Evolutionary conservation across 2,113 vertebrate species (phyloP), one percentile per base, ranked within the genome.

Genomic region (Calonectris borealis): DNA sequence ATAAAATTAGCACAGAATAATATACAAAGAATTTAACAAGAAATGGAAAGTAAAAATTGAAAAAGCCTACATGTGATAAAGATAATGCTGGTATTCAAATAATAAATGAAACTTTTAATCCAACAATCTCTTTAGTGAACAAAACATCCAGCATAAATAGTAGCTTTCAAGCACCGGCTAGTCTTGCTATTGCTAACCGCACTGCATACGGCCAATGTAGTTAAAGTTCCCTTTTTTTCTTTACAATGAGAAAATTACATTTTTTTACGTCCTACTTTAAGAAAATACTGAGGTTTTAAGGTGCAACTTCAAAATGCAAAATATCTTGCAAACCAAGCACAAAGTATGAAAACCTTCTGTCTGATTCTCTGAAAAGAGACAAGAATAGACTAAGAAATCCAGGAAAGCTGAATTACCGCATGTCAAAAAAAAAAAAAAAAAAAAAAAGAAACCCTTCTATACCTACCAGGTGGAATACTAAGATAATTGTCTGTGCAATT

Each of bases 401-500:
- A 40, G 13, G 12, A 38, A 70, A 71, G 32, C 4, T 65, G 16
- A 48, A 83, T 49, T 40, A 40, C 40, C 11, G 40, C 40, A 40
- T 40, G 40, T 40, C 40, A 40, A 40, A 40, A 19, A 24, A 42
- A 26, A 6, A 38, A 6, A 38, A 14, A 36, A 9, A 20, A 20
- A 32, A 22, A 6, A 25, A 24, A 11, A 6, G 3, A 24, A 61
- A 11, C 10, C 4, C 17, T 71, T 95, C 27, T 79, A 19, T 54
- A 95, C 84, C 6, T 94, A 97, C 95, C 84, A 61, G 77, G 7
- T 1, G 13, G 73, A 87, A 95, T 1, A 69, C 0, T 1, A 66
- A 86, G 5, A 16, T 3, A 1, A 2, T 0, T 0, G 1, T 7
- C 0, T 9, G 1, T 0, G 14, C 89, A 95, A 0, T 40, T 36